phyloP scores from a whole-genome alignment of 2,888 invertebrate genomes.

The Sturmia bella region DNA sequence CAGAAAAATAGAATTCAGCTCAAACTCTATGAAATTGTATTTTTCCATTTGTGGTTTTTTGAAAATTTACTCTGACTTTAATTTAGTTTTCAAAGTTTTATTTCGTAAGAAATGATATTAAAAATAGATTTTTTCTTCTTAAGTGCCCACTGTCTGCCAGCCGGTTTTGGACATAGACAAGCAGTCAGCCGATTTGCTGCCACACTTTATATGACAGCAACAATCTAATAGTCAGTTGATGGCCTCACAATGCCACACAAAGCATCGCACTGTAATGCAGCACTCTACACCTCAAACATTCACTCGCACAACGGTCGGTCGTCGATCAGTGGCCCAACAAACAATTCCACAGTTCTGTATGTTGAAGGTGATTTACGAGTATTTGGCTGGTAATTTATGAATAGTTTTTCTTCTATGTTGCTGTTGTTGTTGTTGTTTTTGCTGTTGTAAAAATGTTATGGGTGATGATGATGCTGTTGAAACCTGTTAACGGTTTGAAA shows the following conservation, averaged over 20 bases:
- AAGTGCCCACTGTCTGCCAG: conserved; percentile 14
- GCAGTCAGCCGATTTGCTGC: conserved; percentile 33
- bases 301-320: conserved; percentile 4
- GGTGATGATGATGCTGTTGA: conserved; percentile 48
- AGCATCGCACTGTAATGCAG: conserved; percentile 5
- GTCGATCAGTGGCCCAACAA: not conserved
- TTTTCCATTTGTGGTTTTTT: too few species aligned
- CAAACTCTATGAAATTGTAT: too few species aligned
- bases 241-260: conserved; percentile 18
- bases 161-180: conserved; percentile 5
- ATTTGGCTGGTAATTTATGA: conserved; percentile 57
- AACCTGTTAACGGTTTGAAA: conserved; percentile 39
- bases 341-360: conserved; percentile 32
- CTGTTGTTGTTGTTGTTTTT: not conserved
- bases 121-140: not conserved
- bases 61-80: too few species aligned
- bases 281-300: conserved; percentile 2
- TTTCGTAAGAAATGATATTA: not conserved
- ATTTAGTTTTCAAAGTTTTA: too few species aligned
- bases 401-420: conserved; percentile 8
- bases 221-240: conserved; percentile 8
- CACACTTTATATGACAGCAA: conserved; percentile 66
- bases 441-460: conserved; percentile 39
- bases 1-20: too few species aligned
- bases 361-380: conserved; percentile 67